These are phyloP conservation scores for Agrochola circellaris DNA, from an alignment of 2,888 invertebrate genomes.

Conservation along the genomic window DNA sequence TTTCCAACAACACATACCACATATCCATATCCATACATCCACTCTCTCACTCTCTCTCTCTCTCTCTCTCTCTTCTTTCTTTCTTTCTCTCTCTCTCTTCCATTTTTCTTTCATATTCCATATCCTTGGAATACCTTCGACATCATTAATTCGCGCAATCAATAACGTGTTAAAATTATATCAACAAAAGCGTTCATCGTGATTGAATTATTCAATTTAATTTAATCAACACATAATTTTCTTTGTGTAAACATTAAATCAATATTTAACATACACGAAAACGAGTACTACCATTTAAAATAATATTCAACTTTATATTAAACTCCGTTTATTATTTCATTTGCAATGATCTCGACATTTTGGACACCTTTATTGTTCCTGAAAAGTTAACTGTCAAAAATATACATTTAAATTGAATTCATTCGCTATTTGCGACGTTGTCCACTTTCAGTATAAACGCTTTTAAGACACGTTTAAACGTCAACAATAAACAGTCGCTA, in stretches of 20 bases:
- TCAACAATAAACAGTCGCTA: too few species aligned
- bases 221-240: slow-evolving; percentile 23
- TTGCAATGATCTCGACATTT: neutral
- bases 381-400: neutral
- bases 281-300: neutral
- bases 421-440: neutral
- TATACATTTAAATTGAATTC: neutral
- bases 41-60: too few species aligned
- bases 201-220: slow-evolving; percentile 14
- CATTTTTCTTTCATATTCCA: too few species aligned
- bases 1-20: neutral
- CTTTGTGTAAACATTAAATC: neutral
- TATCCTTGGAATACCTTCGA: slow-evolving; percentile 3
- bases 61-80: too few species aligned
- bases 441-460: too few species aligned
- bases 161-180: slow-evolving; percentile 6
- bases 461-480: too few species aligned
- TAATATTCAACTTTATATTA: neutral
- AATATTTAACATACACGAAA: neutral
- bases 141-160: slow-evolving; percentile 11
- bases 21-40: too few species aligned
- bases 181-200: neutral
- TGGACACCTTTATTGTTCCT: neutral
- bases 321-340: neutral
- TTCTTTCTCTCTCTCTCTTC: too few species aligned